Conservation (phyloP, 1,140 invertebrate genomes). For the Drosophila triauraria region DNA sequence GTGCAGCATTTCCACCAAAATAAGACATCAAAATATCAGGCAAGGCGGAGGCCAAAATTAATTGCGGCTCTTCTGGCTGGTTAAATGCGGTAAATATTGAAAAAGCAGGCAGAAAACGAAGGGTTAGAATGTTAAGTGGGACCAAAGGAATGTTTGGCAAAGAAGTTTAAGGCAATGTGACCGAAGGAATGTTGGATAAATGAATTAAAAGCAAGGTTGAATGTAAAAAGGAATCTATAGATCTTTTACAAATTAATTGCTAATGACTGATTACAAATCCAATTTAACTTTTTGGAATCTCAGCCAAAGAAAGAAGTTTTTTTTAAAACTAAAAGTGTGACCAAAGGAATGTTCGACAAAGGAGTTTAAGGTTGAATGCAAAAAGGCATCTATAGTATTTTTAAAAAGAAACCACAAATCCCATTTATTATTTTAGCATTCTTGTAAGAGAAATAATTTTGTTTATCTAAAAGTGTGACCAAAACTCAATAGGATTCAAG, state of each 20-base stretch:
- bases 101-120: no score
- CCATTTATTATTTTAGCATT: no score
- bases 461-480: no score
- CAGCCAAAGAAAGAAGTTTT: neutral
- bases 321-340: neutral
- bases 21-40: conserved; percentile 6
- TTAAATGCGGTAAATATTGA: neutral
- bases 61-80: neutral
- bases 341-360: neutral
- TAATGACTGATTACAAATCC: no score
- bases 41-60: neutral
- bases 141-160: neutral
- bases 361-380: no score
- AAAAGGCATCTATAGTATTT: no score
- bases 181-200: no score
- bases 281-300: neutral
- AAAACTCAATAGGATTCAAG: neutral
- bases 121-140: neutral
- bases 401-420: no score
- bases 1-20: neutral
- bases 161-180: neutral
- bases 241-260: neutral
- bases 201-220: neutral
- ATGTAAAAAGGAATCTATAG: neutral
- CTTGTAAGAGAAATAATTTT: no score